Percentiles rank a stretch among this genome's conserved stretches.
Evolutionary conservation across 2,888 invertebrate species (phyloP).

Genomic region (Drosophila formosana): DNA sequence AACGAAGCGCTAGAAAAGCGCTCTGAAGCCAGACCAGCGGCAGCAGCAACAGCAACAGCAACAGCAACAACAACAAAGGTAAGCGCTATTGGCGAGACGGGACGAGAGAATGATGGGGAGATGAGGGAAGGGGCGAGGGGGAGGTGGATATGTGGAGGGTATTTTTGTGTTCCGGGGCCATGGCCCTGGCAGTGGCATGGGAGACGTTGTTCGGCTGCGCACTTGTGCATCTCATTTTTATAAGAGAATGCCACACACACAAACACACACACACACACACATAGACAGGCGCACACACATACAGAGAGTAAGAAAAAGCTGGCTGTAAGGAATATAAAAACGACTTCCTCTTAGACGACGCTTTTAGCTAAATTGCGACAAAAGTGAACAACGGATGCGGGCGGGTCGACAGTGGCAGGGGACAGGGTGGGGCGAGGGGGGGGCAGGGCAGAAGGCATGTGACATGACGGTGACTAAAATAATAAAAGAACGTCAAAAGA

Average conservation of each 20-base stretch:
- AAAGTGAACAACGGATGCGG: slow-evolving; percentile 68
- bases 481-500: slow-evolving; percentile 77
- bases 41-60: not conserved
- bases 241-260: slow-evolving; percentile 52
- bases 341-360: slow-evolving; percentile 78
- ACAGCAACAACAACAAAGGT: slow-evolving; percentile 1
- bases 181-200: slow-evolving; percentile 27
- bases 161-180: slow-evolving; percentile 13
- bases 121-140: fast-evolving
- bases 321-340: slow-evolving; percentile 66
- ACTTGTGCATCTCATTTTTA: slow-evolving; percentile 66
- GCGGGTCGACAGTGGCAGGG: not conserved
- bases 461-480: slow-evolving; percentile 68
- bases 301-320: slow-evolving; percentile 28
- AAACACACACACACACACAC: slow-evolving; percentile 1
- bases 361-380: slow-evolving; percentile 81
- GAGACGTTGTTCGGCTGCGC: slow-evolving; percentile 38
- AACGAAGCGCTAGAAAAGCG: slow-evolving; percentile 54
- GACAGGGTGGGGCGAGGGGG: not conserved
- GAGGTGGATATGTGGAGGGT: not conserved
- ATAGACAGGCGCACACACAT: slow-evolving; percentile 1
- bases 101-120: not conserved
- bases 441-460: slow-evolving; percentile 10
- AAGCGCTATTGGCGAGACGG: not conserved
- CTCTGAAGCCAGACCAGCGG: slow-evolving; percentile 35